A percentile compares a stretch with the other conserved stretches of the same genome.
Evolutionary conservation across 2,113 vertebrate genomes (phyloP).

Genomic region (Psilopsiagon aymara): DNA sequence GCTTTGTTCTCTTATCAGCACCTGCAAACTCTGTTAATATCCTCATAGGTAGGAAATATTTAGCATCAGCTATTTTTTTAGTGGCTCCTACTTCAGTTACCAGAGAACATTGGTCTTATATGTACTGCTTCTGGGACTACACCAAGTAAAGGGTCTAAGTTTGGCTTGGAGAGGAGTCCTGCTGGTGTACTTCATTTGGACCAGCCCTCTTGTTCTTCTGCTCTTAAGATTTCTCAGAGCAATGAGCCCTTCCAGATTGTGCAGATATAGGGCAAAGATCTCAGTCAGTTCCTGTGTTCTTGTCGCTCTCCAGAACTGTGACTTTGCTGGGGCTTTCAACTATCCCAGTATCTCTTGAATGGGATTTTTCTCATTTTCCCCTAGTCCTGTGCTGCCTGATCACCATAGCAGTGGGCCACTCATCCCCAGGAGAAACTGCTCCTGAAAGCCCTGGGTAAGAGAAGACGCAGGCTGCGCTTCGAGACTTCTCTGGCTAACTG

Average conservation of each 20-base stretch:
- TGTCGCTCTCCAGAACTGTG: background rate
- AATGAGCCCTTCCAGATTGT: background rate
- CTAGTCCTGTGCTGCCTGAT: background rate
- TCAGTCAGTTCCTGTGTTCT: background rate
- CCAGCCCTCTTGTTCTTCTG: background rate
- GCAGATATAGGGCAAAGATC: background rate
- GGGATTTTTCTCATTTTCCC: background rate
- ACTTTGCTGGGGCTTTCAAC: background rate
- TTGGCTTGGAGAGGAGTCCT: background rate
- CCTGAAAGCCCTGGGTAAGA: background rate
- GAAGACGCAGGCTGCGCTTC: background rate
- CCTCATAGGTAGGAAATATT: background rate
- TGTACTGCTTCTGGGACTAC: background rate
- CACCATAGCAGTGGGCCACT: background rate
- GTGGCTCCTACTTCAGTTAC: background rate
- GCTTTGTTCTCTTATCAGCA: background rate
- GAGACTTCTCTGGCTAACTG: background rate
- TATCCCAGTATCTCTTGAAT: accelerated
- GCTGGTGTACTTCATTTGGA: background rate
- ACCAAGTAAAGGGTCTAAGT: background rate
- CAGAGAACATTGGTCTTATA: background rate
- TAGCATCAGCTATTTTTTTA: background rate
- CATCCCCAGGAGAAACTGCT: background rate
- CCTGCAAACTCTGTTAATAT: background rate
- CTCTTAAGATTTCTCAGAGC: background rate